Conservation (phyloP, 2,888 invertebrate species). For the Parasteatoda lunata region DNA sequence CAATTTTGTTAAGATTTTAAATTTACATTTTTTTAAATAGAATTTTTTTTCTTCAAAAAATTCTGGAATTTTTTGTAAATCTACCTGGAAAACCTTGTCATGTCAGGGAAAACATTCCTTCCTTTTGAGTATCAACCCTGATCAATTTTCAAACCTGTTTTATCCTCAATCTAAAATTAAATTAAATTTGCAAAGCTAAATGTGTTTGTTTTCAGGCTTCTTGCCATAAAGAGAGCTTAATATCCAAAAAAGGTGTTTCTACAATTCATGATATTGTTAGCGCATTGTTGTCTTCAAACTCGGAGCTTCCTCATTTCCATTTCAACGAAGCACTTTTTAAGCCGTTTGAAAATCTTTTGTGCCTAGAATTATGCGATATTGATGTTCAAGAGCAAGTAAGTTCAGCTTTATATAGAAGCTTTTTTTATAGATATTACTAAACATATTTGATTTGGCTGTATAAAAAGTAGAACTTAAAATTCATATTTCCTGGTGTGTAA, state of each 20-base stretch:
- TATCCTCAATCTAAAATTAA: not conserved
- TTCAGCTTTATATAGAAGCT: not conserved
- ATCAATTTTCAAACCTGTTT: not conserved
- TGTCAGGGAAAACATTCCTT: not conserved
- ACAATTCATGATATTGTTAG: slow-evolving; percentile 94
- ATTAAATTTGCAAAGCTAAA: not conserved
- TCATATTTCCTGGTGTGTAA: too few species aligned
- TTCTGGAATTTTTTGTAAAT: too few species aligned
- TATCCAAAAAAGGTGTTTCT: slow-evolving; percentile 89
- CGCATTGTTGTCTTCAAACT: slow-evolving; percentile 87
- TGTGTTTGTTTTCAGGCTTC: slow-evolving; percentile 81
- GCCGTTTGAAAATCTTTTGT: slow-evolving; percentile 94
- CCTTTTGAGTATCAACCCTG: too few species aligned
- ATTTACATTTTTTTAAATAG: too few species aligned
- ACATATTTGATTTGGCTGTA: too few species aligned
- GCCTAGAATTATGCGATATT: slow-evolving; percentile 92
- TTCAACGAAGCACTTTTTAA: slow-evolving; percentile 96
- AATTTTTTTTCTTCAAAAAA: too few species aligned
- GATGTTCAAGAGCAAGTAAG: slow-evolving; percentile 88
- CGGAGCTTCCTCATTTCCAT: slow-evolving; percentile 93
- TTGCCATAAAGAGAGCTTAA: slow-evolving; percentile 89
- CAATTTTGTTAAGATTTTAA: too few species aligned
- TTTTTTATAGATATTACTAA: too few species aligned
- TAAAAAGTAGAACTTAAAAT: too few species aligned
- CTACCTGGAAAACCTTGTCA: not conserved